Evolutionary conservation across 2,113 vertebrate genomes (phyloP), one percentile per base, ranked within the genome.

Genomic region (Microtus ochrogaster): DNA sequence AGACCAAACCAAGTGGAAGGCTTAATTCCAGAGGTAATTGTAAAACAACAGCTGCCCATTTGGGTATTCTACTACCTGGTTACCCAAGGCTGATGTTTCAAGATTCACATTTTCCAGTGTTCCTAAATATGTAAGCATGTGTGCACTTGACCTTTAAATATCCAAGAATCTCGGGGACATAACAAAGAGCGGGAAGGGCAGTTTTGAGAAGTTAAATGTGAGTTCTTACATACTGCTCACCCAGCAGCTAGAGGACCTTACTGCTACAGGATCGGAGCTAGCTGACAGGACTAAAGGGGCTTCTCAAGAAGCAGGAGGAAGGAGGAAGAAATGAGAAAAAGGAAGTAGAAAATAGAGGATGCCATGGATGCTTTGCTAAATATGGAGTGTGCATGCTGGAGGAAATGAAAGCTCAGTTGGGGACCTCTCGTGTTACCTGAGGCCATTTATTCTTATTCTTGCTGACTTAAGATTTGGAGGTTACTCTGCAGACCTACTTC

Each of bases 361-460:
- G 39, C 33, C 36, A 47, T 49, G 12, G 52, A 63, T 78, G 19
- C 68, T 76, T 36, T 82, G 28, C 77, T 41, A 33, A 30, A 39
- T 16, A 33, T 83, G 24, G 41, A 74, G 14, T 61, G 49, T 55
- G n/a, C 44, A 47, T 1, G 3, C 17, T 63, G 39, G n/a, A 24
- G 17, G 2, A 0, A 0, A 10, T 0, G 4, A 88, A 65, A 49
- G 33, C 16, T 39, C 65, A 90, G 52, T 24, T 13, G 52, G 17
- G 39, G 70, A 39, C 9, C 7, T 68, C 76, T 55, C 5, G 11
- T 3, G 0, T 36, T 90, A 16, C 47, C n/a, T 0, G 84, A 70
- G 44, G 13, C 22, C 36, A 39, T 36, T 74, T 77, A n/a, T 52
- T 12, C 3, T 91, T 89, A 9, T 78, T 70, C 28, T 1, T 30